These are phyloP conservation scores for Corella eumyota DNA, from an alignment of 23 tunicate species.

Conservation along the genomic window DNA sequence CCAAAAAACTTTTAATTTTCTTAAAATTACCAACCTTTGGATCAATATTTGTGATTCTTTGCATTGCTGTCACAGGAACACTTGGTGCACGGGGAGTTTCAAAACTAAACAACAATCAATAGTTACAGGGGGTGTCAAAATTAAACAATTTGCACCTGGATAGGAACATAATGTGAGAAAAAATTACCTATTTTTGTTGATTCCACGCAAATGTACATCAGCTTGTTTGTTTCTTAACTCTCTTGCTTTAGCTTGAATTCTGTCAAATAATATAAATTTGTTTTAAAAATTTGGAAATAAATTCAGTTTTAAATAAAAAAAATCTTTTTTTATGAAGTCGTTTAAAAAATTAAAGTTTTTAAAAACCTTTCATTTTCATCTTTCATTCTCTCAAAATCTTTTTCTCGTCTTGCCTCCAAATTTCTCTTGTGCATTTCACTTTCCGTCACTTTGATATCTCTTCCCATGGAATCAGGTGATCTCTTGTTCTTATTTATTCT, in stretches of 20 bases:
- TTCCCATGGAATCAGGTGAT: constrained; percentile 1
- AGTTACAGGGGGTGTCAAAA: neutral
- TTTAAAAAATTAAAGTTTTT: no score
- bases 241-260: constrained; percentile 51
- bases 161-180: neutral
- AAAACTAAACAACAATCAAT: neutral
- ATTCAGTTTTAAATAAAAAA: no score
- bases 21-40: constrained; percentile 1
- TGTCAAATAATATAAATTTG: neutral
- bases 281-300: no score
- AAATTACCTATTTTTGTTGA: no score
- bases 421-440: constrained; percentile 51
- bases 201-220: constrained; percentile 7
- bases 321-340: no score
- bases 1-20: neutral
- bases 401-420: constrained; percentile 41
- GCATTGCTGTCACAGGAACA: constrained; percentile 68
- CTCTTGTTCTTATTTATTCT: constrained; percentile 22
- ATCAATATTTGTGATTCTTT: constrained; percentile 20
- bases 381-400: constrained; percentile 47
- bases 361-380: constrained; percentile 65
- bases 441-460: constrained; percentile 13
- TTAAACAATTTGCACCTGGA: neutral
- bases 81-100: constrained; percentile 43
- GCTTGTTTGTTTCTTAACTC: constrained; percentile 50